Evolutionary conservation across 2,888 invertebrate species (phyloP).

Genomic region (Amphiduros pacificus): DNA sequence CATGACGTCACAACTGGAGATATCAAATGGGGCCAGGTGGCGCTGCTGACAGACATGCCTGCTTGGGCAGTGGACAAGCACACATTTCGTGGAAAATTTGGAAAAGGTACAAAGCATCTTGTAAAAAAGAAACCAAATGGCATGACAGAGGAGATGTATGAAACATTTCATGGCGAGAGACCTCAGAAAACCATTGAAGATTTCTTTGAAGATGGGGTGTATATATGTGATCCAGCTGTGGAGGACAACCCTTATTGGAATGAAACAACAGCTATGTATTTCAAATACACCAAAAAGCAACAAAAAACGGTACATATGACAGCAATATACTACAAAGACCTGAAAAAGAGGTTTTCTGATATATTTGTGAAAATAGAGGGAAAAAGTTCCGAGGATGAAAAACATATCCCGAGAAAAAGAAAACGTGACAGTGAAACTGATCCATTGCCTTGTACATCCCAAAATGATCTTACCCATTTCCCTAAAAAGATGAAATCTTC

Average conservation of each 20-base stretch:
- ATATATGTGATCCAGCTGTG: slow-evolving; percentile 6
- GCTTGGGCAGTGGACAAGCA: slow-evolving; percentile 25
- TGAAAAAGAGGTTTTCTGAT: slow-evolving; percentile 1
- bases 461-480: background rate
- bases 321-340: slow-evolving; percentile 3
- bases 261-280: slow-evolving; percentile 14
- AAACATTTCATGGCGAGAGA: slow-evolving; percentile 20
- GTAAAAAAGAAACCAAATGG: slow-evolving; percentile 6
- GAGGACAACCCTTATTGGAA: slow-evolving; percentile 21
- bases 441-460: background rate
- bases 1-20: background rate
- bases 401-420: background rate
- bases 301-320: slow-evolving; percentile 23
- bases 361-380: background rate
- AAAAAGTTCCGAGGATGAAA: background rate
- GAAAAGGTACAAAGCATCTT: slow-evolving; percentile 9
- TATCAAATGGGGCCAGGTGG: slow-evolving; percentile 9
- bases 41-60: slow-evolving; percentile 13
- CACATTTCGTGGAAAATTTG: slow-evolving; percentile 23
- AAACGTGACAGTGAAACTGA: background rate
- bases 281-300: slow-evolving; percentile 2
- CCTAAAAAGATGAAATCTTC: background rate
- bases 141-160: slow-evolving; percentile 10
- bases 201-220: slow-evolving; percentile 17
- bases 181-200: slow-evolving; percentile 9